A percentile compares a stretch with the other conserved stretches of the same genome.
phyloP scores from a whole-genome alignment of 53 echinoderm and acorn worm genomes.

The Echinometra lucunter region DNA sequence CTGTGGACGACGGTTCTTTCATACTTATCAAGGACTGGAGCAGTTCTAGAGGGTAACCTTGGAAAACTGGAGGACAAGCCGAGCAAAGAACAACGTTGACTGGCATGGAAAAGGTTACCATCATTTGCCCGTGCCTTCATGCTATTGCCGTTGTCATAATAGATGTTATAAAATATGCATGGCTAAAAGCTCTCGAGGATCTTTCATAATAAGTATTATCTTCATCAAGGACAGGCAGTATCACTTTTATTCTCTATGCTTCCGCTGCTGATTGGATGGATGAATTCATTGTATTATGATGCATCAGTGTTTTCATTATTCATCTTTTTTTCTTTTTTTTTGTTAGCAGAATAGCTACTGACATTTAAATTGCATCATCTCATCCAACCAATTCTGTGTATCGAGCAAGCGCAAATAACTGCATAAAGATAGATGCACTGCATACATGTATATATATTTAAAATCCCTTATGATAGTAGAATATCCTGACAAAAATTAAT shows the following conservation, averaged over 20 bases:
- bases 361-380: no score
- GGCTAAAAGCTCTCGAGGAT: not conserved
- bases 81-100: no score
- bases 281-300: not conserved
- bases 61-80: not conserved
- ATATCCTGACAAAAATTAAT: no score
- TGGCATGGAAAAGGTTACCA: conserved; percentile 24
- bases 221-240: not conserved
- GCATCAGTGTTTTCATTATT: no score
- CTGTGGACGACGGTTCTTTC: not conserved
- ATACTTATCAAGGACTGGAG: not conserved
- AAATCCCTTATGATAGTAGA: no score
- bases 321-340: no score
- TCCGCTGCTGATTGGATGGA: not conserved
- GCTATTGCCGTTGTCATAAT: not conserved
- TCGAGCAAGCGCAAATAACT: no score
- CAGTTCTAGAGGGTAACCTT: not conserved
- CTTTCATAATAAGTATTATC: not conserved
- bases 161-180: not conserved
- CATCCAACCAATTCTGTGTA: no score
- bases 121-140: not conserved
- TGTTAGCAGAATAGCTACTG: no score
- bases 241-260: no score
- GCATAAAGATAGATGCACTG: no score
- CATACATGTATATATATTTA: no score